Evolutionary conservation across 2,888 invertebrate species (phyloP), one percentile per base, ranked within the genome.

Genomic region (Ctena decussata): DNA sequence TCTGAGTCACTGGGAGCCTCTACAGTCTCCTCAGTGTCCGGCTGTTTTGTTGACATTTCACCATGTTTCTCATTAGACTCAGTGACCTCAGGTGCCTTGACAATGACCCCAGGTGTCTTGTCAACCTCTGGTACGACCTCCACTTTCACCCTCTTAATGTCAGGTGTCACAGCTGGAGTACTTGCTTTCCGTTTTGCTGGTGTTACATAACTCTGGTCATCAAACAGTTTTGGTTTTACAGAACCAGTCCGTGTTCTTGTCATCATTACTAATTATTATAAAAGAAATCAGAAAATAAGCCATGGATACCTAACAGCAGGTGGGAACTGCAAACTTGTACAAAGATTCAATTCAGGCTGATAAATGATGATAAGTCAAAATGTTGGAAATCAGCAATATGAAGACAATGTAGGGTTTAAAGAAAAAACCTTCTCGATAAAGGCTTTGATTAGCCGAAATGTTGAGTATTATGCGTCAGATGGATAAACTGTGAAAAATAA

Each of bases 161-260:
- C 53, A 12, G 75, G 32, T 0, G 82, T 41, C 11, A 18, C 60
- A 3, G 49, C 73, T n/a, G 37, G 49, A 21, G 74, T 35, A 11
- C 37, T 49, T 8, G 53, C 49, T 60, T 84, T 88, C 15, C 69
- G 76, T 46, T 80, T 74, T 12, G 72, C 41, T 18, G 79, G 80
- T 18, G 74, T 77, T 44, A 83, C 82, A 70, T 70, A 83, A 27
- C 60, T 77, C 3, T 80, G 76, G 5, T 84, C 83, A 81, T 80
- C 80, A 6, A 87, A 41, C n/a, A 77, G 65, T 60, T 88, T 88
- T 12, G 88, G 88, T 44, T 84, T 88, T 8, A 79, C 78, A 15
- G 73, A 77, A n/a, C 88, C 88, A 18, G 85, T 85, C 21, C 85
- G 57, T 44, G 85, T 84, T 60, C 88, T 81, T 3, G 88, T 88